These are phyloP conservation scores for Neomonachus schauinslandi DNA, from an alignment of 2,113 vertebrate genomes.

Conservation along the genomic window DNA sequence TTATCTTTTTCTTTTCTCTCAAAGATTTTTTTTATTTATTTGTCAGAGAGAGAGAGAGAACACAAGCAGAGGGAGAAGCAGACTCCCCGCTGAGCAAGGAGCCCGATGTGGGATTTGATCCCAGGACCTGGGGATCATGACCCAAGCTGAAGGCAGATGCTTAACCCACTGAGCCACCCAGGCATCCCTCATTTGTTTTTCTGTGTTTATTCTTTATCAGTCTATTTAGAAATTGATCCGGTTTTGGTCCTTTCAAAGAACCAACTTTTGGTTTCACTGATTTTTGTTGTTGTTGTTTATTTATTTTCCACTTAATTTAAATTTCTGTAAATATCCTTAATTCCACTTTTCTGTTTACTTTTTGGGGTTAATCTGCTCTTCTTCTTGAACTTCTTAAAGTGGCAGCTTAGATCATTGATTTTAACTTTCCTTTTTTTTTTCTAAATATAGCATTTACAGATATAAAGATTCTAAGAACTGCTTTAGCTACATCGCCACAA, in stretches of 20 bases:
- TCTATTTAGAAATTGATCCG: background rate
- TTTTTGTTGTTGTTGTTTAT: background rate
- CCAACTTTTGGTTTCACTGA: background rate
- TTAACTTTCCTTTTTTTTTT: background rate
- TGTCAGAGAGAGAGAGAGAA: too few species aligned
- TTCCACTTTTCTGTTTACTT: background rate
- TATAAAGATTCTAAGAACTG: background rate
- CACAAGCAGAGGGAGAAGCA: too few species aligned
- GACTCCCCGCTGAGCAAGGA: too few species aligned
- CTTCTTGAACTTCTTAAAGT: background rate
- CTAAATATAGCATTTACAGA: background rate
- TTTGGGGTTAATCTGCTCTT: background rate
- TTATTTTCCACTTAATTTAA: background rate
- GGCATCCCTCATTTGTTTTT: background rate
- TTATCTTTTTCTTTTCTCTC: background rate
- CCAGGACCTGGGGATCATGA: too few species aligned
- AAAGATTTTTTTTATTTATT: too few species aligned
- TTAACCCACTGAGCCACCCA: too few species aligned
- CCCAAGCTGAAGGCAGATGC: too few species aligned
- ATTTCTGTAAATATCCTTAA: background rate
- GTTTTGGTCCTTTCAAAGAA: background rate
- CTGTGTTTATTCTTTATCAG: background rate
- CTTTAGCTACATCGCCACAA: background rate
- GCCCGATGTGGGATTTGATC: too few species aligned
- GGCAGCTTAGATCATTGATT: background rate